Percentiles rank a stretch among this genome's conserved stretches.
These are phyloP conservation scores for Elaphurus davidianus DNA, from an alignment of 2,113 vertebrate species.

Conservation along the genomic window DNA sequence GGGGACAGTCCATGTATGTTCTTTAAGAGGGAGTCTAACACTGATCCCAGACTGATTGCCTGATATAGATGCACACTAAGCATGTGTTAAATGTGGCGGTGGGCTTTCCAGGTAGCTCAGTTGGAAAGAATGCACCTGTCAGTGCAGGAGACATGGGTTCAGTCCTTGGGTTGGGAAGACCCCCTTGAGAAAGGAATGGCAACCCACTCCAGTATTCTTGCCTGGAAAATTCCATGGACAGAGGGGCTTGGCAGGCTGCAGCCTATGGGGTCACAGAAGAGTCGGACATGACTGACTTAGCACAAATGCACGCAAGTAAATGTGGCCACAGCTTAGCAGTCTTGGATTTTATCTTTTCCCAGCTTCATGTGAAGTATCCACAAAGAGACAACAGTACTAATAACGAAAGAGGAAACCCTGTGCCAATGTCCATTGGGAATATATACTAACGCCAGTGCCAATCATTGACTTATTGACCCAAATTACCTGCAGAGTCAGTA, in stretches of 20 bases:
- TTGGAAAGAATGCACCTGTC: neutral
- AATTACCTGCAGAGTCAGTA: neutral
- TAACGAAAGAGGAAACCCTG: neutral
- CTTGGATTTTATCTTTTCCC: neutral
- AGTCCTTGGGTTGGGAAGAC: neutral
- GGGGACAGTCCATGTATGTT: neutral
- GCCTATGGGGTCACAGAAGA: neutral
- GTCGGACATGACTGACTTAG: neutral
- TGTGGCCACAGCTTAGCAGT: neutral
- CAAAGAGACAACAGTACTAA: neutral
- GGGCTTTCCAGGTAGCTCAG: neutral
- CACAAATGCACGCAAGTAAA: neutral
- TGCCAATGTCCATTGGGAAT: neutral
- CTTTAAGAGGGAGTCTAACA: neutral
- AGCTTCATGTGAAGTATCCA: neutral
- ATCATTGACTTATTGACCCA: neutral
- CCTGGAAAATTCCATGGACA: neutral
- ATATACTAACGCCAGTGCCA: neutral
- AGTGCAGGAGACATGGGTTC: neutral
- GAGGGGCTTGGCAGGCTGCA: neutral
- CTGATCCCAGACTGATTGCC: neutral
- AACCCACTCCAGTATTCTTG: neutral
- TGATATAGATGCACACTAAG: neutral
- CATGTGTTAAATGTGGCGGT: neutral
- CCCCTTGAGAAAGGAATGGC: neutral